These are phyloP conservation scores for Cryptoprocta ferox DNA, from an alignment of 2,797 vertebrate genomes.

Conservation along the genomic window DNA sequence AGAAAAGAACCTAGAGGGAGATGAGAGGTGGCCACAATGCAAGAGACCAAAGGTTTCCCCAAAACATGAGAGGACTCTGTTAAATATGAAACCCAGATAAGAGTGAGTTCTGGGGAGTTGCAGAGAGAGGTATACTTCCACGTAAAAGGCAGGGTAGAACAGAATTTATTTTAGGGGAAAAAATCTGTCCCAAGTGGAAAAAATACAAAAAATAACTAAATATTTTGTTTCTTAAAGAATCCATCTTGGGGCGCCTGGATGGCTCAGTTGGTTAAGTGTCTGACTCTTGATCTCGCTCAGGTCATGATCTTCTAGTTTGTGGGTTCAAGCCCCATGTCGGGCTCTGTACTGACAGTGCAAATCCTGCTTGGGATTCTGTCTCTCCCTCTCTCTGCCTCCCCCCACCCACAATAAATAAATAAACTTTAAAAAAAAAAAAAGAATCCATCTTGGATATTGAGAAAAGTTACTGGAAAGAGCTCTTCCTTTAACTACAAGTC, in stretches of 20 bases:
- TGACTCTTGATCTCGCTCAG: too few species aligned
- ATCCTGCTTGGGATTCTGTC: too few species aligned
- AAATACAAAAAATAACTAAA: neutral
- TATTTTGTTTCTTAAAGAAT: constrained; percentile 11
- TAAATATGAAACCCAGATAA: neutral
- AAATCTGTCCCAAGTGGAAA: neutral
- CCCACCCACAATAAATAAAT: too few species aligned
- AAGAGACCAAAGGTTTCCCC: neutral
- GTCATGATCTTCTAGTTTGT: too few species aligned
- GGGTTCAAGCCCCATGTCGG: too few species aligned
- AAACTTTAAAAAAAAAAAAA: neutral
- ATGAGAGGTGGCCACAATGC: neutral
- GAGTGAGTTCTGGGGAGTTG: neutral
- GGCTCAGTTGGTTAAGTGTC: too few species aligned
- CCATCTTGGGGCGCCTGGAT: neutral
- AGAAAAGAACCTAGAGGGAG: neutral
- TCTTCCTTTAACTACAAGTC: neutral
- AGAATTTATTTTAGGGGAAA: neutral
- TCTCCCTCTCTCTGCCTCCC: too few species aligned
- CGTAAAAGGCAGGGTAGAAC: neutral
- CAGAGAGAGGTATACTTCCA: neutral
- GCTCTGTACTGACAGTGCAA: too few species aligned
- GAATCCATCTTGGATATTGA: neutral
- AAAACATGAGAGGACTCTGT: too few species aligned
- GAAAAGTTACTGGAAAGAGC: neutral